These are phyloP conservation scores for Sebastes kiyomatsui DNA, from an alignment of 2,797 vertebrate genomes.

Conservation along the genomic window DNA sequence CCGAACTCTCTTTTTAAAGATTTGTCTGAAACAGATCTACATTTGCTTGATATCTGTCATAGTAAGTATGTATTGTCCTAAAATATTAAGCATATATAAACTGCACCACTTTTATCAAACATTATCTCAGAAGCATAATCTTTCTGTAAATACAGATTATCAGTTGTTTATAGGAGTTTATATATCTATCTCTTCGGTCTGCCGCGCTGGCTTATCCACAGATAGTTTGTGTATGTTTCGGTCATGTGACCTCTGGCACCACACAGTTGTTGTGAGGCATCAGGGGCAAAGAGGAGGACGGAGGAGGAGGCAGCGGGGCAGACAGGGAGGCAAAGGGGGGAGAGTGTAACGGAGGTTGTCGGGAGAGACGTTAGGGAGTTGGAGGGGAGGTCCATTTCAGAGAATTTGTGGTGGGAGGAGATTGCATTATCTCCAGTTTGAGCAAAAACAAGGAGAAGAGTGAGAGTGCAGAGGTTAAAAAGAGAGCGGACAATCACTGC, in stretches of 20 bases:
- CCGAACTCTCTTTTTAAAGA: background rate
- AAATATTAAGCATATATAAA: background rate
- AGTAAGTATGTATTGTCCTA: background rate
- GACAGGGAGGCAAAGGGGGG: conserved; percentile 30
- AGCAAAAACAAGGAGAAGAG: conserved; percentile 30
- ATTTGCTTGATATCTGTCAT: background rate
- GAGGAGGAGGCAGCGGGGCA: conserved; percentile 3
- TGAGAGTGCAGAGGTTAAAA: conserved; percentile 22
- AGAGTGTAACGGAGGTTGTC: conserved; percentile 12
- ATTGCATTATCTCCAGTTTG: conserved; percentile 24
- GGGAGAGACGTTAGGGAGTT: background rate
- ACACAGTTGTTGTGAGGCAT: conserved; percentile 54
- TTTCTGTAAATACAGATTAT: background rate
- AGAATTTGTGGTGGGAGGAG: conserved; percentile 18
- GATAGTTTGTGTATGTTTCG: conserved; percentile 6
- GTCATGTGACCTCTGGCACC: conserved; percentile 39
- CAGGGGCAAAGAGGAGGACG: conserved; percentile 27
- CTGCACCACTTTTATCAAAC: background rate
- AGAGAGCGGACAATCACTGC: background rate
- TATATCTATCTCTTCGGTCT: background rate
- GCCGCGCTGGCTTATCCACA: background rate
- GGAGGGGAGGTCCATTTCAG: background rate
- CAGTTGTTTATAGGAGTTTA: background rate
- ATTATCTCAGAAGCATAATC: background rate
- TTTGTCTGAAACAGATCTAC: background rate